phyloP scores from a whole-genome alignment of 2,113 vertebrate genomes.

The Psophia crepitans region DNA sequence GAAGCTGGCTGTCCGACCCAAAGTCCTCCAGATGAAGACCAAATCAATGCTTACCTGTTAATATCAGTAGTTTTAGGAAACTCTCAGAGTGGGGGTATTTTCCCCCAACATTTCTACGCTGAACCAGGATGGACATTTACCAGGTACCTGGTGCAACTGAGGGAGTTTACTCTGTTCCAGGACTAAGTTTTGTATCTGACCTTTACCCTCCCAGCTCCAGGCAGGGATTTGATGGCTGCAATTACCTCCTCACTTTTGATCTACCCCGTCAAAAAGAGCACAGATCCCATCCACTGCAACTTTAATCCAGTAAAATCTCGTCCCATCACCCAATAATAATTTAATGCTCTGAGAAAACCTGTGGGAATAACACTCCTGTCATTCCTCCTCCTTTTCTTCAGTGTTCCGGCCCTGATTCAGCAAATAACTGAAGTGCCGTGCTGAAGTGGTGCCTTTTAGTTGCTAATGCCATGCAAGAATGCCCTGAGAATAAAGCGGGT shows the following conservation, averaged over 20 bases:
- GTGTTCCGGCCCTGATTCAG: conserved; percentile 22
- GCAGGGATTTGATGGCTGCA: neutral
- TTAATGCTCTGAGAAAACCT: neutral
- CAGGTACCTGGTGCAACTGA: neutral
- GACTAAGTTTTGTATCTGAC: neutral
- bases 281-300: neutral
- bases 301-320: neutral
- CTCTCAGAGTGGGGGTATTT: neutral
- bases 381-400: neutral
- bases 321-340: neutral
- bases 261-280: neutral
- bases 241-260: neutral
- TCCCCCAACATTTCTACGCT: neutral
- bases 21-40: neutral
- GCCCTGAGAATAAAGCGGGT: conserved; percentile 14
- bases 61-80: neutral
- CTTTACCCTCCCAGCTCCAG: neutral
- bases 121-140: neutral
- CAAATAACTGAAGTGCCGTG: neutral
- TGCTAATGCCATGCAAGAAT: conserved; percentile 39
- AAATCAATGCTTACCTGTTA: neutral
- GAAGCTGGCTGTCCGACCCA: neutral
- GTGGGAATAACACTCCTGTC: neutral
- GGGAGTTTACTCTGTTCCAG: neutral
- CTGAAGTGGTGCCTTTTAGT: conserved; percentile 19